Evolutionary conservation across 2,888 invertebrate genomes (phyloP).

Genomic region (Lordiphosa fenestrarum): DNA sequence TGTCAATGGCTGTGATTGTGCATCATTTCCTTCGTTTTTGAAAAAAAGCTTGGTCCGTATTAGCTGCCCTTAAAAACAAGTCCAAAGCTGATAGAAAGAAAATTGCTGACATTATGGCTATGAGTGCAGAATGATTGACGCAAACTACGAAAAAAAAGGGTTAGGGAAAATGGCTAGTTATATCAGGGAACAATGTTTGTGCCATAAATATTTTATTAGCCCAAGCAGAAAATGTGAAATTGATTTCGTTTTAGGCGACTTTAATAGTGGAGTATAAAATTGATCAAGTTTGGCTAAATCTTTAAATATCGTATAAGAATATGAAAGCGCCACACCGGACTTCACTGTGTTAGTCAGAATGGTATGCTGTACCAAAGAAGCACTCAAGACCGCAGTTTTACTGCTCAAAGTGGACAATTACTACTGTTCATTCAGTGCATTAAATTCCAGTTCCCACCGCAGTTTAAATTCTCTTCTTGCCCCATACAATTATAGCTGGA

Average conservation of each 20-base stretch:
- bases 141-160: neutral
- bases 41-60: conserved; percentile 7
- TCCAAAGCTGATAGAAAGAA: conserved; percentile 1
- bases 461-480: neutral
- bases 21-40: conserved; percentile 10
- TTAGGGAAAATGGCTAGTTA: conserved; percentile 1
- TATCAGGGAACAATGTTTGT: neutral
- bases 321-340: too few species aligned
- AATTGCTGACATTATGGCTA: conserved; percentile 12
- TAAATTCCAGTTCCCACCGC: too few species aligned
- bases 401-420: too few species aligned
- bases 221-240: neutral
- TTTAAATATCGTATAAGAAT: too few species aligned
- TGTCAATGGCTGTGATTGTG: conserved; percentile 20
- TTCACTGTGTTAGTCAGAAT: too few species aligned
- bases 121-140: conserved; percentile 11
- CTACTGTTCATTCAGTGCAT: too few species aligned
- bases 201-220: neutral
- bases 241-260: neutral
- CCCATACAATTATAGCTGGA: conserved; percentile 5
- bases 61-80: conserved; percentile 6
- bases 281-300: too few species aligned
- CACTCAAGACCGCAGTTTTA: too few species aligned
- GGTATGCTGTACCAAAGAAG: too few species aligned
- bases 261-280: too few species aligned